A percentile compares a stretch with the other conserved stretches of the same genome.
Evolutionary conservation across 2,888 invertebrate species (phyloP).

Genomic region (Adela reaumurella): DNA sequence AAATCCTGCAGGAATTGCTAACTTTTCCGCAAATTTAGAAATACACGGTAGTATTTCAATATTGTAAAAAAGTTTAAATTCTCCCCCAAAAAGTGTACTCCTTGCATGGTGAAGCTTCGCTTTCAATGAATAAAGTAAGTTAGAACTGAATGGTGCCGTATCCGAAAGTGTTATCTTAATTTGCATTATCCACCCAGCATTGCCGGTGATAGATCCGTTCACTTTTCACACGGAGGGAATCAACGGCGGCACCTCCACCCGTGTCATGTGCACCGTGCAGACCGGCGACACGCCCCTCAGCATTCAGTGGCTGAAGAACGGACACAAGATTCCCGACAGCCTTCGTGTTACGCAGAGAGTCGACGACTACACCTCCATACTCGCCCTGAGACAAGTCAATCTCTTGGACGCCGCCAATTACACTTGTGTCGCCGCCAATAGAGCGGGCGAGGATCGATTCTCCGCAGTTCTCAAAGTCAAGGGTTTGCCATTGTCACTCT

Average conservation of each 20-base stretch:
- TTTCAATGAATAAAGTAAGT: neutral
- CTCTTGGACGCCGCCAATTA: slow-evolving; percentile 51
- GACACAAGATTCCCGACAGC: slow-evolving; percentile 16
- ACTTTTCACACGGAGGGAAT: slow-evolving; percentile 43
- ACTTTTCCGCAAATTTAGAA: slow-evolving; percentile 64
- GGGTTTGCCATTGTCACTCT: slow-evolving; percentile 36
- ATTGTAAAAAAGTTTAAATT: neutral
- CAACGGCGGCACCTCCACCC: slow-evolving; percentile 46
- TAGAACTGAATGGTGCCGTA: neutral
- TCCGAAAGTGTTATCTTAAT: neutral
- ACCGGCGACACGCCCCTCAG: slow-evolving; percentile 76
- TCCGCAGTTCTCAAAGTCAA: slow-evolving; percentile 55
- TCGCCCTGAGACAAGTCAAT: slow-evolving; percentile 37
- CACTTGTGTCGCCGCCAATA: slow-evolving; percentile 55
- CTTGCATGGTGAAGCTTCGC: neutral
- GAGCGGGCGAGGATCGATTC: slow-evolving; percentile 48
- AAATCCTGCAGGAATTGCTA: slow-evolving; percentile 68
- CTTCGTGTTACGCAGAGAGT: slow-evolving; percentile 24
- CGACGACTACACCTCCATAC: slow-evolving; percentile 43
- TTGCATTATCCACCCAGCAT: slow-evolving; percentile 19
- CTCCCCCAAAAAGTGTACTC: neutral
- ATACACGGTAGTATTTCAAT: slow-evolving; percentile 61
- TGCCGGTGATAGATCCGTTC: slow-evolving; percentile 52
- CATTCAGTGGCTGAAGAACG: slow-evolving; percentile 65
- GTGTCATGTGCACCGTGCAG: slow-evolving; percentile 65